Evolutionary conservation across 2,113 vertebrate species (phyloP).

Genomic region (Nothoprocta perdicaria): DNA sequence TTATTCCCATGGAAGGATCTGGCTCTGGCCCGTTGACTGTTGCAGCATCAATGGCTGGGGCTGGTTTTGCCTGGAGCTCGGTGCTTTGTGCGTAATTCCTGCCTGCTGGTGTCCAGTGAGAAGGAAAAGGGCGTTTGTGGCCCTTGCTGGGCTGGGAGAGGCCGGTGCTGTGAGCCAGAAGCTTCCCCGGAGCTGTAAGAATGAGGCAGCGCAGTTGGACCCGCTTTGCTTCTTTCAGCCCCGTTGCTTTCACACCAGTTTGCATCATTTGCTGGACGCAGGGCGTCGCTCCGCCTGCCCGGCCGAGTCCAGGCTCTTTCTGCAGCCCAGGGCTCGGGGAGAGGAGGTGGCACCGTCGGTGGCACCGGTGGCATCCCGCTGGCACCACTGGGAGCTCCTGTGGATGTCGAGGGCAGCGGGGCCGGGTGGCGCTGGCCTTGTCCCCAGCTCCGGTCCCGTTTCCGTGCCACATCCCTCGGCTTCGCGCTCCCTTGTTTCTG

Average conservation of each 20-base stretch:
- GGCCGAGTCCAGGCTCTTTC: background rate
- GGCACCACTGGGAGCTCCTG: rapidly evolving
- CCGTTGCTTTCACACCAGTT: rapidly evolving
- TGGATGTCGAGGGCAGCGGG: rapidly evolving
- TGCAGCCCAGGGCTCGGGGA: background rate
- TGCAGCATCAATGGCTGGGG: rapidly evolving
- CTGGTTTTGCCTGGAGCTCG: background rate
- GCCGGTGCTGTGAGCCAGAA: background rate
- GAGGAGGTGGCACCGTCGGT: background rate
- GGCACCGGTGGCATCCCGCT: no score
- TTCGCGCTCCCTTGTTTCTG: rapidly evolving
- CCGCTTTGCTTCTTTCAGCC: background rate
- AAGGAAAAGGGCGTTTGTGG: rapidly evolving
- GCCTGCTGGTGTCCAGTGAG: background rate
- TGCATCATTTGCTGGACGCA: background rate
- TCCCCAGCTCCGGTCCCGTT: rapidly evolving
- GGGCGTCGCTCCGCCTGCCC: background rate
- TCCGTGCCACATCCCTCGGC: background rate
- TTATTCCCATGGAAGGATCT: background rate
- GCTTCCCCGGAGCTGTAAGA: background rate
- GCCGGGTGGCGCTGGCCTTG: rapidly evolving
- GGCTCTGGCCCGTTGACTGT: rapidly evolving
- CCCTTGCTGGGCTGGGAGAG: background rate
- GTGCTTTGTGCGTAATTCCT: background rate
- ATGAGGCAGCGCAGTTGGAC: background rate